phyloP scores from a whole-genome alignment of 2,797 vertebrate species.

The Clarias pachynema region DNA sequence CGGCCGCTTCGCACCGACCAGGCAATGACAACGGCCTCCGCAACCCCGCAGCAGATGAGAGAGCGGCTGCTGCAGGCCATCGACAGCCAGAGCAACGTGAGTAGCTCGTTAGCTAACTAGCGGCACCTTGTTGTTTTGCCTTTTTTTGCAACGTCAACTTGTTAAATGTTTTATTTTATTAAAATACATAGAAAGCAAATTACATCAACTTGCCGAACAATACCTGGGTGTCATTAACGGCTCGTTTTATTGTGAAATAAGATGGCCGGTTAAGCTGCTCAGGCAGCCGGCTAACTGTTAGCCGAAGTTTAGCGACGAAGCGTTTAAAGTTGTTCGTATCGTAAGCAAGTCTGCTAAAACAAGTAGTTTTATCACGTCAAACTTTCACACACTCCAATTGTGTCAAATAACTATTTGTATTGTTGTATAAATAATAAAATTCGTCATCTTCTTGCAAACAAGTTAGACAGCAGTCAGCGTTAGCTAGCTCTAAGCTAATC shows the following conservation, averaged over 20 bases:
- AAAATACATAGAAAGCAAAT: too few species aligned
- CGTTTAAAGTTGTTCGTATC: background rate
- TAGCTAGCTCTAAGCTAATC: slow-evolving; percentile 16
- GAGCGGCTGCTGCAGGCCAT: slow-evolving; percentile 99
- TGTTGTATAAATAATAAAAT: background rate
- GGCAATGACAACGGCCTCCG: slow-evolving; percentile 98
- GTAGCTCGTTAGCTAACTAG: slow-evolving; percentile 62
- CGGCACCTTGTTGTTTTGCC: background rate
- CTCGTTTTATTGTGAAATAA: background rate
- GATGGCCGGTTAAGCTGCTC: slow-evolving; percentile 4
- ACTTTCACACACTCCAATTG: background rate
- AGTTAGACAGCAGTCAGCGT: background rate
- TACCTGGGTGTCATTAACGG: background rate
- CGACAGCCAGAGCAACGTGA: slow-evolving; percentile 97
- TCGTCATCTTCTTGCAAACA: background rate
- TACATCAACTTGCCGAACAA: background rate
- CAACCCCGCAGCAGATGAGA: slow-evolving; percentile 98
- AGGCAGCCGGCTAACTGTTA: slow-evolving; percentile 30
- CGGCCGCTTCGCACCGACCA: slow-evolving; percentile 83
- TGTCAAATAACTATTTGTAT: background rate
- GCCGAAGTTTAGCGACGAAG: slow-evolving; percentile 32
- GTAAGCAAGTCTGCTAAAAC: background rate
- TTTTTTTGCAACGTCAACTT: too few species aligned
- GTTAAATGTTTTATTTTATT: background rate
- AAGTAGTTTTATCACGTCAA: background rate